phyloP scores from a whole-genome alignment of 2,888 invertebrate species.

The Andricus curvator region DNA sequence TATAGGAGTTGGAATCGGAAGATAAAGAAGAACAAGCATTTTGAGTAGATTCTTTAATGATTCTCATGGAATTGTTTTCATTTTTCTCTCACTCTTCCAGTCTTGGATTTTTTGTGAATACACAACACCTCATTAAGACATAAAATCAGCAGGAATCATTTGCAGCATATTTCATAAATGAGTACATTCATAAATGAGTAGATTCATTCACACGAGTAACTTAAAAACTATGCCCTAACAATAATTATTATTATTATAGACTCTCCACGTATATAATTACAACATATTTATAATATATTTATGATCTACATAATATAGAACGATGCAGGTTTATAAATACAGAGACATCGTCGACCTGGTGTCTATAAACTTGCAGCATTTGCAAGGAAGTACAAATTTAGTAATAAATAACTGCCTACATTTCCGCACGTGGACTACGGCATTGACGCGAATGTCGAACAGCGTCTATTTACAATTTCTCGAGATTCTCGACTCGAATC shows the following conservation, averaged over 20 bases:
- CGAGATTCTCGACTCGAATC: constrained; percentile 29
- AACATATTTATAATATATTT: constrained; percentile 41
- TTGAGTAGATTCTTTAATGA: constrained; percentile 31
- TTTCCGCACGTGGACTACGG: constrained; percentile 25
- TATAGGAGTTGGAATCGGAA: not conserved
- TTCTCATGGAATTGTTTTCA: constrained; percentile 2
- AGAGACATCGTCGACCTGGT: not conserved
- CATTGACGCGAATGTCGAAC: constrained; percentile 15
- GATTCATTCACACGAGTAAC: constrained; percentile 21
- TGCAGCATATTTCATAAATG: constrained; percentile 2
- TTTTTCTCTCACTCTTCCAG: constrained; percentile 14
- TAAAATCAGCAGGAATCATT: constrained; percentile 30
- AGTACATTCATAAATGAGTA: constrained; percentile 13
- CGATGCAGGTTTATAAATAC: constrained; percentile 22
- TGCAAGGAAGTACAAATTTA: constrained; percentile 51
- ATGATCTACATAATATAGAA: constrained; percentile 35
- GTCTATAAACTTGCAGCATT: constrained; percentile 5
- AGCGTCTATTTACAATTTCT: constrained; percentile 33
- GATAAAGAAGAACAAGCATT: not conserved
- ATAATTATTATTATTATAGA: constrained; percentile 39
- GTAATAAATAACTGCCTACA: constrained; percentile 56
- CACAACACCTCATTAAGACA: not conserved
- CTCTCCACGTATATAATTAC: constrained; percentile 41
- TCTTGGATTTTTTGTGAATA: constrained; percentile 29
- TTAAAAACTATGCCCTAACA: constrained; percentile 15